These are phyloP conservation scores for Aspidiotus destructor DNA, from an alignment of 2,888 invertebrate genomes.

Conservation along the genomic window DNA sequence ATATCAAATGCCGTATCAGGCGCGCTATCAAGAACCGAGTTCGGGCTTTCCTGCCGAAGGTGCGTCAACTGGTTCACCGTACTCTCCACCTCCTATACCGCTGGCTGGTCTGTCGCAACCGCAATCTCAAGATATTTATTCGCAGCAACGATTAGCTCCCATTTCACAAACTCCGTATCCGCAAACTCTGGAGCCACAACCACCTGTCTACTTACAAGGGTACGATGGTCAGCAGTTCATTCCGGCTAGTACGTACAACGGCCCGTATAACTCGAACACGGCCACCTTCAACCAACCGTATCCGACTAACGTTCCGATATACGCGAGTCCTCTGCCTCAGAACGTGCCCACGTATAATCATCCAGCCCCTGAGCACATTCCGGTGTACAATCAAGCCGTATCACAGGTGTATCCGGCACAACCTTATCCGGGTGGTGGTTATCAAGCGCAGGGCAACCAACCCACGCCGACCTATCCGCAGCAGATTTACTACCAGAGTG, in stretches of 20 bases:
- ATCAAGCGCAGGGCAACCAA: too few relatives aligned
- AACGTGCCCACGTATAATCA: conserved; percentile 25
- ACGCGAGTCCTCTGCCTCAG: conserved; percentile 19
- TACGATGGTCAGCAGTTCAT: conserved; percentile 19
- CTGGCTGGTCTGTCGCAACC: conserved; percentile 28
- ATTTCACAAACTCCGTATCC: conserved; percentile 20
- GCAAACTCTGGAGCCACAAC: conserved; percentile 19
- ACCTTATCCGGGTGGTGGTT: too few relatives aligned
- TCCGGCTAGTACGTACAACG: conserved; percentile 18
- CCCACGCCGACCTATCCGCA: too few relatives aligned
- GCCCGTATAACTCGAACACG: conserved; percentile 17
- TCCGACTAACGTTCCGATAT: conserved; percentile 25
- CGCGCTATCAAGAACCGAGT: conserved; percentile 5
- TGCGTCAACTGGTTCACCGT: conserved; percentile 8
- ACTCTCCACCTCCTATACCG: conserved; percentile 25
- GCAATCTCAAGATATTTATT: conserved; percentile 23
- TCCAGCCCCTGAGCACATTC: conserved; percentile 20
- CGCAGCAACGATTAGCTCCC: conserved; percentile 7
- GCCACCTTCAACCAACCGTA: conserved; percentile 30
- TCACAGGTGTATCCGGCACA: neutral
- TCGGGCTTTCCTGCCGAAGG: conserved; percentile 11
- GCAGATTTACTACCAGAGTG: neutral
- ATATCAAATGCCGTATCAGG: conserved; percentile 19
- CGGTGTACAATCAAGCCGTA: conserved; percentile 17
- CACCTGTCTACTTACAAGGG: conserved; percentile 21